A percentile compares a stretch with the other conserved stretches of the same genome.
These are phyloP conservation scores for Sylvia borin DNA, from an alignment of 2,797 vertebrate genomes.

Conservation along the genomic window DNA sequence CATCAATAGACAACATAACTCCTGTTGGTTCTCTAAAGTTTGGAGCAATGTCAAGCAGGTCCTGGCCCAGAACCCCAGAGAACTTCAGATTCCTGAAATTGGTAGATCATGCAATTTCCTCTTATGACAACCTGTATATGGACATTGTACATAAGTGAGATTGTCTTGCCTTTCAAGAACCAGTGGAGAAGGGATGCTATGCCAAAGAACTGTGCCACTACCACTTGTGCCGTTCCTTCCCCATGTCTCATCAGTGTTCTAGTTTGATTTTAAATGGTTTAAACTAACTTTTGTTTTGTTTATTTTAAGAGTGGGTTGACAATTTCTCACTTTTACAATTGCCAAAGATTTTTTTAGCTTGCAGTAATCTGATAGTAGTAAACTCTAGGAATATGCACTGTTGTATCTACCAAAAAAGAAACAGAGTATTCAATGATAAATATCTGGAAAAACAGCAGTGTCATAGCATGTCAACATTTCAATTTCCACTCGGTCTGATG, in stretches of 20 bases:
- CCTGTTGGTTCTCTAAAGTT: background rate
- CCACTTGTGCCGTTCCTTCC: background rate
- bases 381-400: background rate
- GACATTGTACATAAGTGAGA: background rate
- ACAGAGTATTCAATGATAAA: background rate
- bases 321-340: constrained; percentile 15
- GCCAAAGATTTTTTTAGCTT: background rate
- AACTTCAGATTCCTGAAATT: background rate
- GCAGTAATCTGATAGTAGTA: background rate
- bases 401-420: background rate
- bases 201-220: background rate
- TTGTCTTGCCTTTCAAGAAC: background rate
- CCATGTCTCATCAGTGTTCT: background rate
- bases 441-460: background rate
- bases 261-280: background rate
- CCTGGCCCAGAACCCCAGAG: background rate
- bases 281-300: background rate
- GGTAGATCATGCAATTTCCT: background rate
- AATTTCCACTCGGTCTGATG: background rate
- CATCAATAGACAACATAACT: background rate
- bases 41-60: background rate
- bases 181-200: background rate
- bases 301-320: background rate
- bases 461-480: background rate
- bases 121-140: background rate